phyloP scores from a whole-genome alignment of 2,113 vertebrate genomes.

The Eira barbara region DNA sequence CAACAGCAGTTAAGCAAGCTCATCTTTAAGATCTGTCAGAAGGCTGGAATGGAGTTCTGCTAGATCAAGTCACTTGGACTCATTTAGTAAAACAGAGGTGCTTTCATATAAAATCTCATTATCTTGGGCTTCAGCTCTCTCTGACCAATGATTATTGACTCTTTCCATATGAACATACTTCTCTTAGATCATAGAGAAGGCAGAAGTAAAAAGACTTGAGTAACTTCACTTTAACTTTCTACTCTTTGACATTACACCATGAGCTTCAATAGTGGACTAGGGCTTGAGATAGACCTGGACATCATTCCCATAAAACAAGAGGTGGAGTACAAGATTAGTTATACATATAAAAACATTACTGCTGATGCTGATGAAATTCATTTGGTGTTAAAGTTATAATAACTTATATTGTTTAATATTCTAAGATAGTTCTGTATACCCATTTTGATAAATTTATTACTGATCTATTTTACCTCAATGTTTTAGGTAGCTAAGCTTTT shows the following conservation, averaged over 20 bases:
- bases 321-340: neutral
- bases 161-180: neutral
- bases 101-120: conserved; percentile 30
- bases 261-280: neutral
- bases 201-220: neutral
- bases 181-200: neutral
- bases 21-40: conserved; percentile 30
- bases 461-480: neutral
- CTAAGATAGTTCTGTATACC: neutral
- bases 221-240: neutral
- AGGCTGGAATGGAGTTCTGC: conserved; percentile 46
- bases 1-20: conserved; percentile 49
- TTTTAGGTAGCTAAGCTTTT: conserved; percentile 15
- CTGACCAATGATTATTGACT: neutral
- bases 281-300: neutral
- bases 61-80: neutral
- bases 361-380: neutral
- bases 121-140: neutral
- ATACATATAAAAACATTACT: neutral
- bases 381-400: conserved; percentile 25
- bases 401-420: conserved; percentile 35
- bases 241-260: neutral
- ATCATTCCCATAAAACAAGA: conserved; percentile 9
- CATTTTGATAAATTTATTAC: conserved; percentile 47
- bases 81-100: neutral